phyloP scores from a whole-genome alignment of 2,113 vertebrate species.

The Stegastes partitus region DNA sequence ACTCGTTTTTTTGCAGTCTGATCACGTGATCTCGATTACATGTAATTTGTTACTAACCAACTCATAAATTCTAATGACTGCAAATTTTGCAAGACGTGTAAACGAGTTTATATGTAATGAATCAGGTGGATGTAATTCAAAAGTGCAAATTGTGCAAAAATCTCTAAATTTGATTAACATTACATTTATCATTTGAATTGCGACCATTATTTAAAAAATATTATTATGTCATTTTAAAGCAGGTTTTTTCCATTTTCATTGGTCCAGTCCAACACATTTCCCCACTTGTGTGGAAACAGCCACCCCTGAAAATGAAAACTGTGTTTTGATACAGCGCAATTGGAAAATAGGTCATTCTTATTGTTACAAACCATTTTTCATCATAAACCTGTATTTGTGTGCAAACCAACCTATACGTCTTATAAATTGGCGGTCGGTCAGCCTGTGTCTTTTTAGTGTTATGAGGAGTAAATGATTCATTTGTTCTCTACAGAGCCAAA shows the following conservation, averaged over 20 bases:
- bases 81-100: too few relatives aligned
- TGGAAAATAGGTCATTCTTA: background rate
- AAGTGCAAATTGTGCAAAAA: background rate
- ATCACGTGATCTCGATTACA: too few relatives aligned
- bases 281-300: background rate
- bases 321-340: too few relatives aligned
- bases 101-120: background rate
- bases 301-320: background rate
- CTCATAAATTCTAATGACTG: too few relatives aligned
- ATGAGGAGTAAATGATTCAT: background rate
- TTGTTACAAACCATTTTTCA: background rate
- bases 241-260: background rate
- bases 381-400: too few relatives aligned
- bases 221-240: background rate
- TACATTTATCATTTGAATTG: background rate
- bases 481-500: constrained; percentile 85
- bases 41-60: too few relatives aligned
- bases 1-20: too few relatives aligned
- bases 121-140: too few relatives aligned
- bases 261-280: background rate
- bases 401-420: background rate
- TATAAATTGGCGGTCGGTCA: background rate
- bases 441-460: background rate
- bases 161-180: background rate
- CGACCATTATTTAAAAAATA: too few relatives aligned